A percentile compares a stretch with the other conserved stretches of the same genome.
phyloP scores from a whole-genome alignment of 2,888 invertebrate genomes.

The Acanthosepion pharaonis region DNA sequence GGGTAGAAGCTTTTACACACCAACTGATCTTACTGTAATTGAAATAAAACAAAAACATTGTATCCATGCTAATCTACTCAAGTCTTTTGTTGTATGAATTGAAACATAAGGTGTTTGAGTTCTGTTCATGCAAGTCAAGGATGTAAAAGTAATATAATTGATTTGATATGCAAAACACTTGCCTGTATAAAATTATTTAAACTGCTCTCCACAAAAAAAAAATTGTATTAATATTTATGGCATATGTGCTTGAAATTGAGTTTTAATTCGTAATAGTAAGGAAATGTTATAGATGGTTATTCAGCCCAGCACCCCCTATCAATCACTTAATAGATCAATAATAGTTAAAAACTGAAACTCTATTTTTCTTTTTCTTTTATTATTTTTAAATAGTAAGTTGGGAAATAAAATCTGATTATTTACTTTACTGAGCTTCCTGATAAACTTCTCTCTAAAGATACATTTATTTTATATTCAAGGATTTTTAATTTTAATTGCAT shows the following conservation, averaged over 20 bases:
- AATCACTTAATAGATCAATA: too few species aligned
- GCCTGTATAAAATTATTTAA: neutral
- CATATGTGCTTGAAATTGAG: neutral
- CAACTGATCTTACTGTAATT: neutral
- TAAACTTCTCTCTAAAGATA: too few species aligned
- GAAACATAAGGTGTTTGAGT: neutral
- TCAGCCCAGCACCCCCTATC: too few species aligned
- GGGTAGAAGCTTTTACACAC: neutral
- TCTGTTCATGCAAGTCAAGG: neutral
- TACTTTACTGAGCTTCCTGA: too few species aligned
- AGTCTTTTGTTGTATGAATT: neutral
- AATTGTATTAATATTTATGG: neutral
- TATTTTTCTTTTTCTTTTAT: too few species aligned
- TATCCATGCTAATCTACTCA: neutral
- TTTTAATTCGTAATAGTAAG: neutral
- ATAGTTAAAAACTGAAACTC: too few species aligned
- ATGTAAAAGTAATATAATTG: neutral
- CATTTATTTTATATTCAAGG: too few species aligned
- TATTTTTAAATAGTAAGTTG: too few species aligned
- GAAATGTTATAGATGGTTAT: neutral
- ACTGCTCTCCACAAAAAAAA: neutral
- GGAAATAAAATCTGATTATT: too few species aligned
- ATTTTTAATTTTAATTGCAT: too few species aligned
- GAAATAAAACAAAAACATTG: neutral
- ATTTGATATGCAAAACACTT: neutral